Conservation (phyloP, 2,113 vertebrate genomes). For the Antechinus stuartii region DNA sequence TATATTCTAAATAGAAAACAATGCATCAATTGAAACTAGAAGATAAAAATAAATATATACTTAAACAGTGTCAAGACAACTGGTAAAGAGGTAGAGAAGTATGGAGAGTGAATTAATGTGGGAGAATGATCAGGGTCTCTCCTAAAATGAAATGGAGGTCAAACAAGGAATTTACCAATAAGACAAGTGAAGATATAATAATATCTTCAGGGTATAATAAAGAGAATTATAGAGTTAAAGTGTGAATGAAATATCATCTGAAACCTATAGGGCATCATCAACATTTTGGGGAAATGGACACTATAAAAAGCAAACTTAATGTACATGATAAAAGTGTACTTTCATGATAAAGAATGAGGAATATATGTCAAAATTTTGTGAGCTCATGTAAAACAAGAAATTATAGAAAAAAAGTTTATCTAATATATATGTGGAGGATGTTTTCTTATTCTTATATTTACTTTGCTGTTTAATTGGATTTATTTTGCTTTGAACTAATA, state of each 20-base stretch:
- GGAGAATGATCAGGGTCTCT: too few species aligned
- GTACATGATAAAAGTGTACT: neutral
- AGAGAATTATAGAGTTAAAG: neutral
- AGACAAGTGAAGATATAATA: neutral
- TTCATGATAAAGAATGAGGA: neutral
- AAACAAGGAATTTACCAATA: neutral
- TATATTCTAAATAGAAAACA: neutral
- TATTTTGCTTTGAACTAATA: neutral
- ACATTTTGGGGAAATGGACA: neutral
- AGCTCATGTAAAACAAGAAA: neutral
- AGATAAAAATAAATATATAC: neutral
- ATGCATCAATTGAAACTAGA: neutral
- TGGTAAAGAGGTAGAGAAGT: too few species aligned
- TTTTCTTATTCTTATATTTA: neutral
- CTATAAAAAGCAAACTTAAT: neutral
- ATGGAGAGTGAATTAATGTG: too few species aligned
- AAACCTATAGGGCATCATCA: neutral
- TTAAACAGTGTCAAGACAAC: too few species aligned
- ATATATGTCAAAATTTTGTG: neutral
- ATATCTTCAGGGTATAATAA: neutral
- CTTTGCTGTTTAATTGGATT: neutral
- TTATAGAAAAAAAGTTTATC: neutral
- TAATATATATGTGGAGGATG: neutral
- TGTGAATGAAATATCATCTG: neutral
- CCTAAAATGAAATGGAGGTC: too few species aligned